A percentile compares a stretch with the other conserved stretches of the same genome.
Conservation (phyloP, 2,888 invertebrate species). For the Hipparchia sbordonii region DNA sequence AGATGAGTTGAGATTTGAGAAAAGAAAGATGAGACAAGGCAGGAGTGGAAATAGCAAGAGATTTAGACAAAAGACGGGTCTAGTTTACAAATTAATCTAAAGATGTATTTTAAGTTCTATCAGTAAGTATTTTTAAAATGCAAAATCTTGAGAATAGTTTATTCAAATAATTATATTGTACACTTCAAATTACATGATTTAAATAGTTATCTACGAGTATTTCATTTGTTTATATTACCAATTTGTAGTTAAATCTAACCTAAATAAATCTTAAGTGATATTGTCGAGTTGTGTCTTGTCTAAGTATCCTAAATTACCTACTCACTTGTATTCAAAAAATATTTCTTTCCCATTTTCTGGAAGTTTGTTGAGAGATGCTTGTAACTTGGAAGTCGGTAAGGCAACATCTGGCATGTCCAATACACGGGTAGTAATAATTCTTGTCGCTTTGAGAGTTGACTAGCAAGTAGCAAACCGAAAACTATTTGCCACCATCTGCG, state of each 20-base stretch:
- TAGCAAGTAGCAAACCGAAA: slow-evolving; percentile 8
- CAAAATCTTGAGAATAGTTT: not conserved
- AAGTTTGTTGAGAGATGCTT: not conserved
- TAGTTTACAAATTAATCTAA: not conserved
- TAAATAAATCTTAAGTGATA: no score
- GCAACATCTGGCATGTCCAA: slow-evolving; percentile 6
- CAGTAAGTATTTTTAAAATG: no score
- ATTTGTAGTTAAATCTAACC: no score
- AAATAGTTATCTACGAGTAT: no score
- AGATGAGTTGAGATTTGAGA: not conserved
- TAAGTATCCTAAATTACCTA: no score
- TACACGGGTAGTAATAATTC: not conserved
- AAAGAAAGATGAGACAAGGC: not conserved
- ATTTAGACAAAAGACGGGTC: not conserved
- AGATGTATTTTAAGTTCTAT: no score
- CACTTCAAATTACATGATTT: no score
- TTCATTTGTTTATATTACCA: no score
- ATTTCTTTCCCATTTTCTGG: not conserved
- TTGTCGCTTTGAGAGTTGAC: not conserved
- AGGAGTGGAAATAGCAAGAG: not conserved
- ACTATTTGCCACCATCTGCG: not conserved
- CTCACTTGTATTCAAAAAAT: not conserved
- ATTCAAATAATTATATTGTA: not conserved
- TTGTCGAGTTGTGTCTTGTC: not conserved
- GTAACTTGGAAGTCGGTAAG: not conserved